Evolutionary conservation across 2,113 vertebrate genomes (phyloP).

Genomic region (Crocuta crocuta): DNA sequence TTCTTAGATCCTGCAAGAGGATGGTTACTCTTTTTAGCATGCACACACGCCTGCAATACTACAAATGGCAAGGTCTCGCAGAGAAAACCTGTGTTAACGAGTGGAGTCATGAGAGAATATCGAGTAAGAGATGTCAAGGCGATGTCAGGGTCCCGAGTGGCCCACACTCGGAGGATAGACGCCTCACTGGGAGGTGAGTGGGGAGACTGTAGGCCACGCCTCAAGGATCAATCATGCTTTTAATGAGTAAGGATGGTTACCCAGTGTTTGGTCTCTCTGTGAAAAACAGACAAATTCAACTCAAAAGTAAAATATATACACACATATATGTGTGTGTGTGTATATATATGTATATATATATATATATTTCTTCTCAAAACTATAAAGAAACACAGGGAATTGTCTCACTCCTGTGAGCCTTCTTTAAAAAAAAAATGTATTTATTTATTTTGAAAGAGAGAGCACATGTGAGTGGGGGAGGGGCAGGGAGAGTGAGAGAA

Average conservation of each 20-base stretch:
- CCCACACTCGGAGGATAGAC: background rate
- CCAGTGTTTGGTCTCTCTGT: background rate
- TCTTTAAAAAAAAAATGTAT: too few species aligned
- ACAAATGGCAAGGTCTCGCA: background rate
- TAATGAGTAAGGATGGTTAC: background rate
- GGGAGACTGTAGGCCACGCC: background rate
- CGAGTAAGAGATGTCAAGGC: background rate
- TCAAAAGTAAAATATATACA: background rate
- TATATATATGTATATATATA: too few species aligned
- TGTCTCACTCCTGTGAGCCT: background rate
- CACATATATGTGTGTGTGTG: too few species aligned
- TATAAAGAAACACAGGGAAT: background rate
- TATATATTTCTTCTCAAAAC: background rate
- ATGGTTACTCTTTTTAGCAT: background rate
- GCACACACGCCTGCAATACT: background rate
- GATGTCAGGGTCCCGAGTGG: background rate
- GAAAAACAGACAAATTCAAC: slow-evolving; percentile 19
- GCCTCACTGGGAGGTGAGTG: background rate
- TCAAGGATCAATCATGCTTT: background rate
- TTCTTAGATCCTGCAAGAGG: background rate
- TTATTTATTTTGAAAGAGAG: too few species aligned
- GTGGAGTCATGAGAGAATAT: background rate
- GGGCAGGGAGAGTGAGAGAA: too few species aligned
- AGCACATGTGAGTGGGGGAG: too few species aligned
- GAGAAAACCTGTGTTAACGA: background rate